Evolutionary conservation across 2,113 vertebrate species (phyloP).

Genomic region (Callorhinus ursinus): DNA sequence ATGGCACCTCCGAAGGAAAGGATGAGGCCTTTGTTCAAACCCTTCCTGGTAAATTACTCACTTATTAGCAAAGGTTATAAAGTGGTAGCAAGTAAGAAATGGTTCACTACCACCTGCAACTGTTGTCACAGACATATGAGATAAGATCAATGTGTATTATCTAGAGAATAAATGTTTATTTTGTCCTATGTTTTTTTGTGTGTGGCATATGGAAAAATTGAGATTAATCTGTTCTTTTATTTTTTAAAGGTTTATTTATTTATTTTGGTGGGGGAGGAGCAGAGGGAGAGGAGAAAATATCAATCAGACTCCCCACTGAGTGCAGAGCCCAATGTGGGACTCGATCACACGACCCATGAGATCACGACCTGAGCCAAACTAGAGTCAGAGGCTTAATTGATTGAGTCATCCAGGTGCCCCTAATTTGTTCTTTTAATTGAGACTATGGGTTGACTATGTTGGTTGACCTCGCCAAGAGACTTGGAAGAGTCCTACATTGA

Average conservation of each 20-base stretch:
- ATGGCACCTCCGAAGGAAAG: not conserved
- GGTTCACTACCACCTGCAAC: accelerated
- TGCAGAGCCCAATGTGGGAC: not conserved
- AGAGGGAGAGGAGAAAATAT: not conserved
- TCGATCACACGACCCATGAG: not conserved
- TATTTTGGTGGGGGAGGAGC: not conserved
- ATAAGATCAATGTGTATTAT: not conserved
- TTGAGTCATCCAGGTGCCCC: not conserved
- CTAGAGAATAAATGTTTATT: not conserved
- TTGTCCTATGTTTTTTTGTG: not conserved
- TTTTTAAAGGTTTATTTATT: conserved; percentile 32
- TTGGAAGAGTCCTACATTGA: conserved; percentile 50
- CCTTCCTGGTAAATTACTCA: not conserved
- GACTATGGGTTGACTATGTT: not conserved
- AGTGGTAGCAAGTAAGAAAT: not conserved
- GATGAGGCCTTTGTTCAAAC: not conserved
- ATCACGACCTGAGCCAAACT: not conserved
- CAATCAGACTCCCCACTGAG: not conserved
- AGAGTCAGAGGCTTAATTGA: not conserved
- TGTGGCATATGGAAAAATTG: not conserved
- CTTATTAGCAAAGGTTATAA: not conserved
- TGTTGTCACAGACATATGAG: not conserved
- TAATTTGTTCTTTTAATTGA: conserved; percentile 54
- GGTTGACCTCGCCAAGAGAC: conserved; percentile 22
- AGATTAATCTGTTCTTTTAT: conserved; percentile 37